Conservation (phyloP, 2,113 vertebrate species). For the Anolis sagrei region DNA sequence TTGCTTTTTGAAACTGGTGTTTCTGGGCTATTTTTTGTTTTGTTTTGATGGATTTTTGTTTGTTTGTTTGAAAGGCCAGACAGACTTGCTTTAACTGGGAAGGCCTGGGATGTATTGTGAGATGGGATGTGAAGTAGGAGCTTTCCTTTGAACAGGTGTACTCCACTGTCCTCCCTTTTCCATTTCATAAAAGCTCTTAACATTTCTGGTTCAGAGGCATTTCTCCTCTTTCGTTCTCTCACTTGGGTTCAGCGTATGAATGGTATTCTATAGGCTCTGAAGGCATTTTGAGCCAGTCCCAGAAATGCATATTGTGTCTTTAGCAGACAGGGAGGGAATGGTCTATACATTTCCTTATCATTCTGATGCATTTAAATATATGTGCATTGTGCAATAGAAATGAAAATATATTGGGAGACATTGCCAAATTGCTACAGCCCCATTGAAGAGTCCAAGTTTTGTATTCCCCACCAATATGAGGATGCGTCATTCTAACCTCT, state of each 20-base stretch:
- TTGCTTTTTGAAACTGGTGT: slow-evolving; percentile 9
- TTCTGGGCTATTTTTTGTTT: not conserved
- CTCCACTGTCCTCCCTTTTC: not conserved
- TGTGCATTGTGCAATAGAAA: slow-evolving; percentile 18
- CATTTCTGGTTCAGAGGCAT: not conserved
- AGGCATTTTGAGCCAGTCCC: slow-evolving; percentile 3
- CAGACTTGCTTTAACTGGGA: not conserved
- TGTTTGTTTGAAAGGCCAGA: not conserved
- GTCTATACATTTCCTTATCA: not conserved
- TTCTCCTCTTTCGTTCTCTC: not conserved
- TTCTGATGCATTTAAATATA: slow-evolving; percentile 1
- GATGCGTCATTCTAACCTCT: not conserved
- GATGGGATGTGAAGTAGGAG: not conserved
- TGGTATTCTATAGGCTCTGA: slow-evolving; percentile 3
- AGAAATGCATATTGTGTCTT: not conserved
- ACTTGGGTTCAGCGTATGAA: slow-evolving; percentile 1
- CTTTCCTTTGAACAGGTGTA: not conserved
- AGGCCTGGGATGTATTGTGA: not conserved
- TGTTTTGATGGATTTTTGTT: not conserved
- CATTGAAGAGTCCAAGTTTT: not conserved
- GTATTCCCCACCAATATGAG: not conserved
- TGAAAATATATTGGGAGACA: slow-evolving; percentile 14
- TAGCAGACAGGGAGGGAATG: not conserved
- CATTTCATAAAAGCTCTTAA: not conserved
- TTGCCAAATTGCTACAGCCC: slow-evolving; percentile 23